These are phyloP conservation scores for Dasysyrphus tricinctus DNA, from an alignment of 2,888 invertebrate species.

Conservation along the genomic window DNA sequence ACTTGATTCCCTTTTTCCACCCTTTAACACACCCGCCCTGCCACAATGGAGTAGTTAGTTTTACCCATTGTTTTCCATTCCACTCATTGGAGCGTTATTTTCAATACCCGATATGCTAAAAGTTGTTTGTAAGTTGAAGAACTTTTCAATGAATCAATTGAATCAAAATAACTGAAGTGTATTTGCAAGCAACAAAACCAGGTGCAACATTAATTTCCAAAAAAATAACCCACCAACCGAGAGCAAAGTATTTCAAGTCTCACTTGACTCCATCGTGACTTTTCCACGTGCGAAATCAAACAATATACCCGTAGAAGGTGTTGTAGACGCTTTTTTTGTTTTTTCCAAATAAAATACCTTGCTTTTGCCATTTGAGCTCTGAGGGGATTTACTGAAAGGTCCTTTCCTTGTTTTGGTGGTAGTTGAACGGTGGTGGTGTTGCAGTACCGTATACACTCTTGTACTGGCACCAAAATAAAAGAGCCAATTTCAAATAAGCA, in stretches of 20 bases:
- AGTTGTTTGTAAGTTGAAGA: constrained; percentile 36
- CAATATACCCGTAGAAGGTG: constrained; percentile 36
- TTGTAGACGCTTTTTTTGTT: constrained; percentile 23
- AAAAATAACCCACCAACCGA: constrained; percentile 17
- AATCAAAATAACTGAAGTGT: constrained; percentile 28
- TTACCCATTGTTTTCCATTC: constrained; percentile 11
- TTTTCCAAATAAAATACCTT: neutral
- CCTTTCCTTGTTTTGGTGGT: constrained; percentile 2
- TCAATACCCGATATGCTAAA: constrained; percentile 34
- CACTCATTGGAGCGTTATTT: constrained; percentile 50
- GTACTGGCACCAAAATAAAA: neutral
- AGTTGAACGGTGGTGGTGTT: neutral
- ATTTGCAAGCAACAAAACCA: constrained; percentile 30
- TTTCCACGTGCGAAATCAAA: constrained; percentile 63
- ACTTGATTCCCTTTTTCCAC: neutral
- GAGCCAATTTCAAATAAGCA: constrained; percentile 62
- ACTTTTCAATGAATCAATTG: constrained; percentile 65
- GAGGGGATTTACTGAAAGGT: constrained; percentile 26
- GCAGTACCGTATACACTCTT: neutral
- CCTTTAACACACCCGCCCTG: neutral
- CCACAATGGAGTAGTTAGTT: constrained; percentile 12
- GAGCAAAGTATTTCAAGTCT: constrained; percentile 62
- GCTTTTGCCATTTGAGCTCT: constrained; percentile 5
- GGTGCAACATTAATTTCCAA: constrained; percentile 59
- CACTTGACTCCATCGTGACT: constrained; percentile 59